Percentiles rank a stretch among this genome's conserved stretches.
Evolutionary conservation across 2,797 vertebrate genomes (phyloP).

Genomic region (Hydrolagus colliei): DNA sequence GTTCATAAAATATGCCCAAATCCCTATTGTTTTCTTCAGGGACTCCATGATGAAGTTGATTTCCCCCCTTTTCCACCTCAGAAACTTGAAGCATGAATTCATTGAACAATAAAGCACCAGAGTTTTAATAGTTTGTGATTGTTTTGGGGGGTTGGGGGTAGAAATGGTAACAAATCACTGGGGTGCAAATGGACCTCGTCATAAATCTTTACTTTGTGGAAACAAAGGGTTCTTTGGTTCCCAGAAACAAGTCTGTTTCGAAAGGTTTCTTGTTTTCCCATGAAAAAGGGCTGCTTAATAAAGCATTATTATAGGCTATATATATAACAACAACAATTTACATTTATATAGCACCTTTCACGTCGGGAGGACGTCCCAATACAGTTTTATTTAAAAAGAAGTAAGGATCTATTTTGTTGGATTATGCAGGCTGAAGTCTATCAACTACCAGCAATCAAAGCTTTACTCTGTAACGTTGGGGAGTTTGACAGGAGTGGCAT

Average conservation of each 20-base stretch:
- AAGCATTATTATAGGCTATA: background rate
- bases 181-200: constrained; percentile 15
- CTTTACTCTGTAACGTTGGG: background rate
- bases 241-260: background rate
- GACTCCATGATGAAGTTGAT: constrained; percentile 23
- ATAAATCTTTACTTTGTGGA: constrained; percentile 11
- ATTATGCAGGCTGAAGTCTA: too few species aligned
- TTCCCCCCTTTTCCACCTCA: background rate
- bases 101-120: background rate
- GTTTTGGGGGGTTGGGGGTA: constrained; percentile 4
- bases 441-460: background rate
- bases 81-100: background rate
- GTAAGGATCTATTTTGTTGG: background rate
- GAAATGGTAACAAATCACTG: constrained; percentile 4
- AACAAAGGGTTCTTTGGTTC: constrained; percentile 2
- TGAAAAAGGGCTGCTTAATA: background rate
- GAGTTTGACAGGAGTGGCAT: background rate
- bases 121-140: constrained; percentile 4
- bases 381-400: background rate
- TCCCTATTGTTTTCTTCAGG: constrained; percentile 45
- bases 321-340: too few species aligned
- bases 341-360: too few species aligned
- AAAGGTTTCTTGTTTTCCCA: background rate
- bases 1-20: constrained; percentile 51
- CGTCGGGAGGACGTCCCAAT: too few species aligned